Evolutionary conservation across 2,797 vertebrate species (phyloP), one percentile per base, ranked within the genome.

Genomic region (Esox lucius): DNA sequence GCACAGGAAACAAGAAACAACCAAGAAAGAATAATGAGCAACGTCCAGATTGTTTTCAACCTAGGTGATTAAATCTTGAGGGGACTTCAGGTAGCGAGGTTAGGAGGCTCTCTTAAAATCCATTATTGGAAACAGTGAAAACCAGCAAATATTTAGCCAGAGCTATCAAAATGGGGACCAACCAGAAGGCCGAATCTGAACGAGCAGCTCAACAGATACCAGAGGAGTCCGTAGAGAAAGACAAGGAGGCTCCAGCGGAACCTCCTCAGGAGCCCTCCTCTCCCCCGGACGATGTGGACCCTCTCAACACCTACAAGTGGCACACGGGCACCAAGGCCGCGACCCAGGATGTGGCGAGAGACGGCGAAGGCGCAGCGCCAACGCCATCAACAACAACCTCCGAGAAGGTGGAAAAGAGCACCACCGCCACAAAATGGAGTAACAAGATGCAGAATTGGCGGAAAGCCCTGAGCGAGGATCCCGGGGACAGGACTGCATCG

Each of bases 261-360:
- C 73, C 68, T 22, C 75, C 76, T 67, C 71, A 74, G 19, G 75
- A 66, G 9, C 76, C 56, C 6, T 80, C 76, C 5, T 80, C 77
- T 73, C 74, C 70, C 12, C 22, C 85, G 2, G 88, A 92, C 3
- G 74, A 84, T 1, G 69, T 73, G 0, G 88, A 93, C 0, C 80
- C 91, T 0, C 84, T 97, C 64, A 92, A 90, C 78, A 91, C 94
- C 0, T 97, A 97, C 91, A 93, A 89, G 76, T 97, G 96, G 96
- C 93, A 95, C 42, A 95, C 90, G 0, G 91, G 88, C 15, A 87
- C 91, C 75, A 92, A 82, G 74, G 91, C 82, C 46, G 79, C 56
- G 80, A 77, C 80, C 0, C 80, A 82, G 0, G 83, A 92, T 6
- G 89, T 85, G n/a, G 22, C 46, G 11, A 90, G 81, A 46, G 91